These are phyloP conservation scores for Leptinotarsa texana DNA, from an alignment of 1,140 invertebrate genomes.

Conservation along the genomic window DNA sequence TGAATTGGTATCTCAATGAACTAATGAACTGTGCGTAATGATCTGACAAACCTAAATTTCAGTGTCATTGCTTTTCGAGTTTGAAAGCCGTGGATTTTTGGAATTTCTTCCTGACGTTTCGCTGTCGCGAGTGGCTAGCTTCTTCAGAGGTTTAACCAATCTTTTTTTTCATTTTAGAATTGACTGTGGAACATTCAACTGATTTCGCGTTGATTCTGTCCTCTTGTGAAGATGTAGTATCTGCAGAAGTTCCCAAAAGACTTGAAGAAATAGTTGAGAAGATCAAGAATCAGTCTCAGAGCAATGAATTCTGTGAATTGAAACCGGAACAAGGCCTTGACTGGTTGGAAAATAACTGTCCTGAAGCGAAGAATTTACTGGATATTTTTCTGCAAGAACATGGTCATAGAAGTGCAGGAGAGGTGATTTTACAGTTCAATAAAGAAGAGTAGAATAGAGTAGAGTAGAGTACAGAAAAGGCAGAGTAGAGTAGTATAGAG, in stretches of 20 bases:
- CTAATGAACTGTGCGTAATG: too few species aligned
- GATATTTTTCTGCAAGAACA: constrained; percentile 69
- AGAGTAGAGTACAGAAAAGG: too few species aligned
- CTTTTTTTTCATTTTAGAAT: constrained; percentile 55
- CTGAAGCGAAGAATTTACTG: constrained; percentile 59
- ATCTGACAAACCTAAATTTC: too few species aligned
- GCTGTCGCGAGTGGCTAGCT: too few species aligned
- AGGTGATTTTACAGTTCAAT: constrained; percentile 58
- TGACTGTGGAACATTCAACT: constrained; percentile 62
- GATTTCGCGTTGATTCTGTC: constrained; percentile 69
- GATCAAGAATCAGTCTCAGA: constrained; percentile 57
- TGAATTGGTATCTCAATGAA: too few species aligned
- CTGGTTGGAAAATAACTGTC: constrained; percentile 64
- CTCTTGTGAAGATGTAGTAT: constrained; percentile 67
- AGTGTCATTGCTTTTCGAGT: too few species aligned
- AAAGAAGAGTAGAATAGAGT: too few species aligned
- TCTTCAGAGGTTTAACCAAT: not conserved
- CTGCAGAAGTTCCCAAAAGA: constrained; percentile 66
- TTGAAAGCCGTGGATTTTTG: too few species aligned
- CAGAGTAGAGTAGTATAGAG: too few species aligned
- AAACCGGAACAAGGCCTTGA: constrained; percentile 59
- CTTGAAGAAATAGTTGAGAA: constrained; percentile 61
- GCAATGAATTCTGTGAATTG: constrained; percentile 61
- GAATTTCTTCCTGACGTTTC: too few species aligned
- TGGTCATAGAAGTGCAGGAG: constrained; percentile 74